These are phyloP conservation scores for Rhincodon typus DNA, from an alignment of 2,797 vertebrate genomes.

Conservation along the genomic window DNA sequence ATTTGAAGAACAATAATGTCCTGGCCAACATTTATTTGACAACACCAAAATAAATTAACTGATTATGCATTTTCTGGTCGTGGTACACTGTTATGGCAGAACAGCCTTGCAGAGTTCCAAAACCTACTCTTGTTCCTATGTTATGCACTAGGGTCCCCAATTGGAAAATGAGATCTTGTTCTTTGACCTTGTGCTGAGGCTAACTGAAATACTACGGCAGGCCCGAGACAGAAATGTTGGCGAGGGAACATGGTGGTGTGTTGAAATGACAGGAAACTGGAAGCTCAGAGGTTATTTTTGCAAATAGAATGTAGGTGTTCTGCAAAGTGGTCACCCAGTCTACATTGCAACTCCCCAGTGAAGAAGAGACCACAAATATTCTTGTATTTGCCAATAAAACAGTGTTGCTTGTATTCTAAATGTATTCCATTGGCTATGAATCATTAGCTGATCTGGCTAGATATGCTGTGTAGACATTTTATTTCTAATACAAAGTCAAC, in stretches of 20 bases:
- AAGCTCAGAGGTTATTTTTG: no score
- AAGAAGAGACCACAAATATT: not conserved
- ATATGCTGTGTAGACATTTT: not conserved
- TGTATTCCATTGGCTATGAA: not conserved
- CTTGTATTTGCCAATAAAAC: not conserved
- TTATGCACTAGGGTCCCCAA: not conserved
- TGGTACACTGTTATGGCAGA: not conserved
- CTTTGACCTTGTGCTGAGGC: no score
- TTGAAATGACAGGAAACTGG: no score
- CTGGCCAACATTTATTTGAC: not conserved
- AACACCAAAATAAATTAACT: not conserved
- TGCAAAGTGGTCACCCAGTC: no score
- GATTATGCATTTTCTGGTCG: not conserved
- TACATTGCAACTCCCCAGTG: no score
- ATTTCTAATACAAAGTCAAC: not conserved
- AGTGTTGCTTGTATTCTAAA: not conserved
- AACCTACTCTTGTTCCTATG: not conserved
- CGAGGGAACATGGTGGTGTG: no score
- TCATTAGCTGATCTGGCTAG: not conserved
- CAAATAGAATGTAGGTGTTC: no score
- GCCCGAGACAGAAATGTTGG: no score
- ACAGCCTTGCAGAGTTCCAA: not conserved
- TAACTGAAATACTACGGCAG: no score
- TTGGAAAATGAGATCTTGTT: not conserved
- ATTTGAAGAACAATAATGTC: not conserved